These are phyloP conservation scores for Intellagama lesueurii DNA, from an alignment of 2,797 vertebrate genomes.

Conservation along the genomic window DNA sequence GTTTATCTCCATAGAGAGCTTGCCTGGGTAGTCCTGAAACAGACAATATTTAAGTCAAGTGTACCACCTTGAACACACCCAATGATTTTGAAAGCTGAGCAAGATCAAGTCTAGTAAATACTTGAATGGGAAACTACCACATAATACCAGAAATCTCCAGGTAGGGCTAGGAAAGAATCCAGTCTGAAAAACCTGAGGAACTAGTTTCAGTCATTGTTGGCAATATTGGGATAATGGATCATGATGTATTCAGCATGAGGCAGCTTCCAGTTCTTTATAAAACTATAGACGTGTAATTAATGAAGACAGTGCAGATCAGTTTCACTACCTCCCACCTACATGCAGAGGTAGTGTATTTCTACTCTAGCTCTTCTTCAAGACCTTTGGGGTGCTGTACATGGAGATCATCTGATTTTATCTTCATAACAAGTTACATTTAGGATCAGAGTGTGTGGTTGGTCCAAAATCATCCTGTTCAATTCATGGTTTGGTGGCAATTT, in stretches of 20 bases:
- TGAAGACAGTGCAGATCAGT: not conserved
- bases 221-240: no score
- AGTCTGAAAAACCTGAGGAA: not conserved
- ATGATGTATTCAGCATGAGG: no score
- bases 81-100: no score
- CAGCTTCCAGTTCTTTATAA: not conserved
- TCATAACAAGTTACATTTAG: not conserved
- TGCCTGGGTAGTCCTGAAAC: not conserved
- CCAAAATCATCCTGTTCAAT: not conserved
- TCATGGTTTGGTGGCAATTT: not conserved
- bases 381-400: not conserved
- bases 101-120: no score
- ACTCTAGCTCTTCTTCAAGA: not conserved
- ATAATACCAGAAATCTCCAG: not conserved
- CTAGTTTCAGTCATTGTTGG: no score
- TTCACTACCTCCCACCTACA: not conserved
- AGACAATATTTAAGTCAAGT: not conserved
- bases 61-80: no score
- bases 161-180: not conserved
- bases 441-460: not conserved
- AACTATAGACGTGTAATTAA: slow-evolving; percentile 1
- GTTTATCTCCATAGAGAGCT: not conserved
- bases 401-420: not conserved
- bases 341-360: not conserved
- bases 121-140: no score